phyloP scores from a whole-genome alignment of 2,113 vertebrate species.

The Colinus virginianus region DNA sequence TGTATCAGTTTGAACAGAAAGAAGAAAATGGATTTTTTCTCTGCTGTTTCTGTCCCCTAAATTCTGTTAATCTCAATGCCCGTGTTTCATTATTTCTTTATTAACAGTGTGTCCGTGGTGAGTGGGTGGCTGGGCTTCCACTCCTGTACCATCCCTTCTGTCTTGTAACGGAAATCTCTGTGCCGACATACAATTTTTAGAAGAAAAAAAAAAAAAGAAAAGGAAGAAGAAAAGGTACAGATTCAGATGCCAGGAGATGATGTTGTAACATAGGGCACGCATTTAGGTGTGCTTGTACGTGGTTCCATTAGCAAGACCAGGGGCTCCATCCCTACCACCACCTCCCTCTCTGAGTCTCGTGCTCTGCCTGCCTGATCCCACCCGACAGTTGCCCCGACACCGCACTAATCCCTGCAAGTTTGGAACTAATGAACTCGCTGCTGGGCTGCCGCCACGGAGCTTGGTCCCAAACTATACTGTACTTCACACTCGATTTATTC shows the following conservation, averaged over 20 bases:
- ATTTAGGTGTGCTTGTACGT: conserved; percentile 75
- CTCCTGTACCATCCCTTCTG: not conserved
- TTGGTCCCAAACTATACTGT: conserved; percentile 99
- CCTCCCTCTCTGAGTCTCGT: conserved; percentile 72
- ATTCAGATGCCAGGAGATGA: conserved; percentile 49
- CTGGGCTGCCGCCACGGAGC: conserved; percentile 96
- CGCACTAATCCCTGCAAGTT: conserved; percentile 96
- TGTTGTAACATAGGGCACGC: conserved; percentile 26
- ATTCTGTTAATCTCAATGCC: not conserved
- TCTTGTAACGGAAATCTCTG: conserved; percentile 4
- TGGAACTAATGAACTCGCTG: conserved; percentile 99
- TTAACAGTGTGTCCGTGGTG: not conserved
- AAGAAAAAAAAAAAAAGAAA: too few relatives aligned
- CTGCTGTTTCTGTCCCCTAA: conserved; percentile 9
- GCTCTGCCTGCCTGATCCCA: conserved; percentile 85
- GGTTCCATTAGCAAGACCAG: conserved; percentile 73
- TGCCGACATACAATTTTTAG: not conserved
- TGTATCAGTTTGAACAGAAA: not conserved
- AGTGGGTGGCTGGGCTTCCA: conserved; percentile 18
- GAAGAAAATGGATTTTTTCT: not conserved
- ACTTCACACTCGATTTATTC: conserved; percentile 99
- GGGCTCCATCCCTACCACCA: conserved; percentile 67
- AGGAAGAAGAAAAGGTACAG: not conserved
- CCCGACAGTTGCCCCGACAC: conserved; percentile 87
- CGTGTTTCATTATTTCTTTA: conserved; percentile 4